Base-by-base conservation (phyloP, 2,888 invertebrate species). In the Rotaria sp. region DNA sequence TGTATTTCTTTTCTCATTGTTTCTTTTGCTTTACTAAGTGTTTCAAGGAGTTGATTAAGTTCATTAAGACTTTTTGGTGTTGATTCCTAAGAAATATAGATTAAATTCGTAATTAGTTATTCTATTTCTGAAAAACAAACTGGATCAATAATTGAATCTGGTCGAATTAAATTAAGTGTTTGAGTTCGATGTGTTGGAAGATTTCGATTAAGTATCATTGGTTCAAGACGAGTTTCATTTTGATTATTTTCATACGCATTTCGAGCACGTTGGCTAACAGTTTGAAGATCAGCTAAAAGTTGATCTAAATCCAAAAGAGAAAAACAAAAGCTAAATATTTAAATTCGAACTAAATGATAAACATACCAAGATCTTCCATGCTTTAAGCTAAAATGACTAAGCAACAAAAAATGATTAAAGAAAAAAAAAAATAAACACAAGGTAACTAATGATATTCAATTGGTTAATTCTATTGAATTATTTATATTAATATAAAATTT, bases 331-430 rank as follows among this genome's bases (percentile, higher is more conserved):
- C 48, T 8, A 8, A 48, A 1, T 11, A 48, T 48, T 11, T 15
- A 11, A 52, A 7, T 52, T 52, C 24, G 24, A 3, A 35, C 8
- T 13, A 30, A 35, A 30, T 13, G 5, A 30, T 30, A 35, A 30
- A 67, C 67, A n/a, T 30, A 67, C 67, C 67, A 30, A 67, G 35
- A 67, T 67, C 67, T 67, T 67, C 67, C 67, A 67, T 67, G 35
- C 35, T 67, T 67, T 35, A 67, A 67, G 35, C 18, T 67, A 35
- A n/a, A 30, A 35, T 30, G 35, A 67, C 67, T 67, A 67, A 30
- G 67, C 67, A 67, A 67, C 67, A 67, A 2, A 67, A 30, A 67
- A 67, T 35, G 67, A 67, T 67, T 67, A 30, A 67, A 35, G 55
- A 26, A 26, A 52, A 48, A 48, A 41, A 48, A 48, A 52, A 55